These are phyloP conservation scores for Mizuhopecten yessoensis DNA, from an alignment of 1,140 invertebrate species.

Conservation along the genomic window DNA sequence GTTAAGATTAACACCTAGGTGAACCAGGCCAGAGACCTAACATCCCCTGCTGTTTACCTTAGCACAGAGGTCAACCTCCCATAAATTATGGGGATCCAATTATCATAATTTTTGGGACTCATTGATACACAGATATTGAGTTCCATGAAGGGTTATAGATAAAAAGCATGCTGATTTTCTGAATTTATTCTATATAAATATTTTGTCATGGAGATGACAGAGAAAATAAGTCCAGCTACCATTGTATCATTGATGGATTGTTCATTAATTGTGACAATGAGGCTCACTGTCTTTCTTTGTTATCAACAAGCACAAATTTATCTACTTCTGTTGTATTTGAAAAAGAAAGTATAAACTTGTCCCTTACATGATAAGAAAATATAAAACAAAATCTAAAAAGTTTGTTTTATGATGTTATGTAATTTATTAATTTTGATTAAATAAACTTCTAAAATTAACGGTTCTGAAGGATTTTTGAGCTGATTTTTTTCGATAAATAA, in stretches of 20 bases:
- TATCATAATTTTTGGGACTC: slow-evolving; percentile 26
- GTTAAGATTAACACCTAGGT: slow-evolving; percentile 27
- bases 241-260: not conserved
- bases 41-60: slow-evolving; percentile 30
- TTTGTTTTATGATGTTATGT: too few species aligned
- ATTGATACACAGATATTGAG: slow-evolving; percentile 6
- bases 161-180: too few species aligned
- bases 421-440: too few species aligned
- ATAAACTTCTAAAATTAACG: too few species aligned
- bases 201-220: not conserved
- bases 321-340: not conserved
- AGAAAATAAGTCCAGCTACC: not conserved
- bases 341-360: too few species aligned
- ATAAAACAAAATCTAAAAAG: too few species aligned
- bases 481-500: too few species aligned
- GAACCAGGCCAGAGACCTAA: slow-evolving; percentile 23
- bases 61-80: slow-evolving; percentile 17
- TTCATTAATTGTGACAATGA: not conserved
- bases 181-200: too few species aligned
- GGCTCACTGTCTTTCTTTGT: not conserved
- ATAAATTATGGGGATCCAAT: slow-evolving; percentile 34
- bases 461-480: too few species aligned
- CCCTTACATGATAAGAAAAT: too few species aligned
- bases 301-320: not conserved
- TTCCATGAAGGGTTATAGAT: not conserved